Conservation (phyloP, 2,888 invertebrate genomes). For the Dioctria rufipes region DNA sequence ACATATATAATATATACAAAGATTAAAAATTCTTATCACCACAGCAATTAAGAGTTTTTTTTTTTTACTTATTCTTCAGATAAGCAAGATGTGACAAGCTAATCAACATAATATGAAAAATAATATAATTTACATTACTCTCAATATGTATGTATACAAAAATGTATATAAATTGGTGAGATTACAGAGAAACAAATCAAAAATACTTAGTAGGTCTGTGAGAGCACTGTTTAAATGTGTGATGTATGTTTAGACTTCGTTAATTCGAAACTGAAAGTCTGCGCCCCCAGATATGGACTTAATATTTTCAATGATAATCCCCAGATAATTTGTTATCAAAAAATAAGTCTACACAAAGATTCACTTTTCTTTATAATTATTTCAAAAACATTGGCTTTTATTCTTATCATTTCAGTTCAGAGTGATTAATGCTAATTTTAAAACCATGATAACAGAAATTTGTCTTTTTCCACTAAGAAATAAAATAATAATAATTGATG, state of each 20-base stretch:
- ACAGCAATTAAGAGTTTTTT: conserved; percentile 33
- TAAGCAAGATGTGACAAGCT: conserved; percentile 37
- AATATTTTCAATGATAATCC: conserved; percentile 54
- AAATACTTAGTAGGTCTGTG: conserved; percentile 19
- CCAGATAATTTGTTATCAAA: conserved; percentile 55
- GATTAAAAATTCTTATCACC: conserved; percentile 9
- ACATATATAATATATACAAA: neutral
- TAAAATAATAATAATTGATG: neutral
- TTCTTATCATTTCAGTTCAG: conserved; percentile 39
- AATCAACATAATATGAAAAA: conserved; percentile 22
- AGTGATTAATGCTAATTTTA: conserved; percentile 55
- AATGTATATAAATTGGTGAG: neutral
- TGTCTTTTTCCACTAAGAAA: neutral
- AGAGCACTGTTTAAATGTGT: neutral
- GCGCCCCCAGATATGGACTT: conserved; percentile 57
- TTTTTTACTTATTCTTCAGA: conserved; percentile 18
- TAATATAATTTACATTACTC: conserved; percentile 1
- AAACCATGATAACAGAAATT: conserved; percentile 31
- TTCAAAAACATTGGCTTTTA: conserved; percentile 40
- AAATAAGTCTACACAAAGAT: conserved; percentile 54
- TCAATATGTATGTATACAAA: neutral
- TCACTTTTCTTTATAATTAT: conserved; percentile 56
- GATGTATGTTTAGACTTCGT: conserved; percentile 42
- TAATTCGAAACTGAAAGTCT: conserved; percentile 57
- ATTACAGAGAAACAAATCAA: conserved; percentile 27